phyloP scores from a whole-genome alignment of 2,888 invertebrate genomes.

The Pocota personata region DNA sequence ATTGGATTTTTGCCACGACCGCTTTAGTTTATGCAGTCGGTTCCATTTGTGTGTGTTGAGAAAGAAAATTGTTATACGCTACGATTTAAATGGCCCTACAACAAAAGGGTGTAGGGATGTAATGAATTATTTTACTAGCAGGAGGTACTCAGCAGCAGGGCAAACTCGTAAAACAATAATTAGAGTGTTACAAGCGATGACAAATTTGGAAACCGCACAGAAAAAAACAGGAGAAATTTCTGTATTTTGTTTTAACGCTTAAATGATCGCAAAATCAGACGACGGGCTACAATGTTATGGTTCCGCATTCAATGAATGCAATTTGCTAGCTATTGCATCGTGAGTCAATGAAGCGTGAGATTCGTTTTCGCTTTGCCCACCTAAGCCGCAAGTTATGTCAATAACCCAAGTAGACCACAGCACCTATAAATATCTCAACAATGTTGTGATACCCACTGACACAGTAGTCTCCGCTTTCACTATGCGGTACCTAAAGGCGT shows the following conservation, averaged over 20 bases:
- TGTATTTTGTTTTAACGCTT: not conserved
- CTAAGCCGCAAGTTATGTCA: not conserved
- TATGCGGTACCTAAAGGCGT: constrained; percentile 76
- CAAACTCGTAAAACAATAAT: constrained; percentile 38
- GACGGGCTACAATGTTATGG: not conserved
- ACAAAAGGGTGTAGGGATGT: constrained; percentile 54
- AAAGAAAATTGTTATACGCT: constrained; percentile 58
- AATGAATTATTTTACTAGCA: constrained; percentile 5
- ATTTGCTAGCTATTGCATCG: constrained; percentile 15
- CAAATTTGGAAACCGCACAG: not conserved
- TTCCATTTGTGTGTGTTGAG: constrained; percentile 47
- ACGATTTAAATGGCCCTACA: constrained; percentile 57
- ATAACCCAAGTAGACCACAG: not conserved
- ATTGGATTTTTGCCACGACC: not conserved
- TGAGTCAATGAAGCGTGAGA: constrained; percentile 43
- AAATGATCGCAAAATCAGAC: constrained; percentile 1
- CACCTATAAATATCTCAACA: constrained; percentile 46
- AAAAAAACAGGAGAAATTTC: not conserved
- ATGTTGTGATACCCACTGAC: constrained; percentile 2
- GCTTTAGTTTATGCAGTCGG: constrained; percentile 30
- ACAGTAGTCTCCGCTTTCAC: constrained; percentile 34
- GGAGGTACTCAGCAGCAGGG: not conserved
- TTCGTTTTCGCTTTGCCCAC: constrained; percentile 18
- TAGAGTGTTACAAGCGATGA: constrained; percentile 35
- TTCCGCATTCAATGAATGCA: constrained; percentile 59